Evolutionary conservation across 2,888 invertebrate genomes (phyloP), one percentile per base, ranked within the genome.

Genomic region (Leistus spinibarbis): DNA sequence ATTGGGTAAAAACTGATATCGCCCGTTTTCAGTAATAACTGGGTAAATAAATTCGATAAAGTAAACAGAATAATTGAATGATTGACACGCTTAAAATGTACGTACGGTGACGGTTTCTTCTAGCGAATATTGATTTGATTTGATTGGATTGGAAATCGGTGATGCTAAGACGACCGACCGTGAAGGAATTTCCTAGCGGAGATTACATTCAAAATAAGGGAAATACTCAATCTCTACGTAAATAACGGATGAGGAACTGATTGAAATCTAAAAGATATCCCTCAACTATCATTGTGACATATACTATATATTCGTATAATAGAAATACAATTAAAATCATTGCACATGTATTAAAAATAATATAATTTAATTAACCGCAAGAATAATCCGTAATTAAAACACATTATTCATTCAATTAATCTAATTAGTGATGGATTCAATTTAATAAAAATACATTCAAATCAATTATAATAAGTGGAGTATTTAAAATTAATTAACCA

Each of bases 141-240:
- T 40, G 40, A 40, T 40, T 40, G 40, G 10, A 10, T 40, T n/a
- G n/a, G n/a, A n/a, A n/a, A n/a, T n/a, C n/a, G n/a, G 40, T 10
- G 40, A 40, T 40, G 40, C 5, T 10, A 40, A 40, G 40, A 7
- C 3, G 24, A 24, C 24, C 3, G 24, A 13, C 4, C 24, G n/a
- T 22, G 24, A 24, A 76, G 70, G 54, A 60, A 76, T 76, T 76
- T 69, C 76, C 76, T 54, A 20, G 54, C 54, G 76, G 69, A 76
- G 69, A 76, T 76, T 69, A 57, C 60, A 27, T 69, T 69, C 64
- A 65, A 76, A 76, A 69, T 76, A 70, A 23, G 23, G 76, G 76
- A 76, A 69, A 76, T 76, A 64, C 53, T 60, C 68, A 66, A 65
- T 73, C 60, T 72, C 65, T 65, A 53, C 60, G 57, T 17, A 64